A percentile compares a stretch with the other conserved stretches of the same genome.
Conservation (phyloP, 2,888 invertebrate genomes). For the Polyommatus icarus region DNA sequence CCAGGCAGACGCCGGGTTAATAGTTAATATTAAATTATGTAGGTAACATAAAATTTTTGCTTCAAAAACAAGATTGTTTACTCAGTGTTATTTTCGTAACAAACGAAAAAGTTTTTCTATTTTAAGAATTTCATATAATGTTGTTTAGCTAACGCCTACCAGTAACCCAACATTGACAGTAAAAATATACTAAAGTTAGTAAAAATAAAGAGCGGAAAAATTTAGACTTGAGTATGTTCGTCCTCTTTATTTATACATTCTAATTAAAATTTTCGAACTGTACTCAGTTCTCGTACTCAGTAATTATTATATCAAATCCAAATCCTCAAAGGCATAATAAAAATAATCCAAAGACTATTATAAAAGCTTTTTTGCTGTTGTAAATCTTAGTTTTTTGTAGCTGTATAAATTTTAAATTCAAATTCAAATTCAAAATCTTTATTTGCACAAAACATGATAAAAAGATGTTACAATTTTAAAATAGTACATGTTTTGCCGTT, state of each 20-base stretch:
- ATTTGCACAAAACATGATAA: no score
- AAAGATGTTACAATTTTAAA: no score
- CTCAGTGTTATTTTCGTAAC: no score
- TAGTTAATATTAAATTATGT: no score
- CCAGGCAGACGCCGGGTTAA: no score
- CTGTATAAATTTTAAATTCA: neutral
- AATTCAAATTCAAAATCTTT: no score
- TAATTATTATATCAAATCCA: neutral
- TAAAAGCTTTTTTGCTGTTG: neutral
- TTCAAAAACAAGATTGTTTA: no score
- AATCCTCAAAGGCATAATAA: neutral
- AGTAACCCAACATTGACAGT: neutral
- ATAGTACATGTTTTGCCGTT: no score
- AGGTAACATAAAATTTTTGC: no score
- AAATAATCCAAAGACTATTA: neutral
- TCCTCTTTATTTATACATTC: neutral
- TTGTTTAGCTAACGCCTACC: neutral
- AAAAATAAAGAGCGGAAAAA: neutral
- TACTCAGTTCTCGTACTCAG: neutral
- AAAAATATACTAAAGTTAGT: neutral
- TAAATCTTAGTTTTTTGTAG: neutral
- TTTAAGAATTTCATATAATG: no score
- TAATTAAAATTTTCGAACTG: neutral
- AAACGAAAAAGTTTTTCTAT: no score
- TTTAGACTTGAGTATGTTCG: neutral